Percentiles rank a stretch among this genome's conserved stretches.
phyloP scores from a whole-genome alignment of 2,113 vertebrate species.

The Eleginops maclovinus region DNA sequence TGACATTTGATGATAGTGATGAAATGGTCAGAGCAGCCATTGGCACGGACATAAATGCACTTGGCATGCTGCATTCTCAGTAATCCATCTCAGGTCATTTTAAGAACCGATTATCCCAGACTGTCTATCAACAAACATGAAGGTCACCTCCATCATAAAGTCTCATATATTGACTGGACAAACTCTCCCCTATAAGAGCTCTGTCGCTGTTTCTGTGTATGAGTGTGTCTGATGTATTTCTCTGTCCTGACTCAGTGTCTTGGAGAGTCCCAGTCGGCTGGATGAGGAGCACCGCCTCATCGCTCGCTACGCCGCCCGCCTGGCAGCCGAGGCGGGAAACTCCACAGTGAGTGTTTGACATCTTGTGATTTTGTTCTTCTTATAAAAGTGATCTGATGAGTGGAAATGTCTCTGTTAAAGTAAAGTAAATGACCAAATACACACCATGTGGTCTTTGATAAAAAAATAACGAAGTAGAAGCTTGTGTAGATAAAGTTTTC shows the following conservation, averaged over 20 bases:
- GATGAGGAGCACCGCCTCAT: slow-evolving; percentile 97
- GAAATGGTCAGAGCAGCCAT: slow-evolving; percentile 23
- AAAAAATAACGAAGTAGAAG: background rate
- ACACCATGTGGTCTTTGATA: background rate
- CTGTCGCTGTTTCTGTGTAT: slow-evolving; percentile 16
- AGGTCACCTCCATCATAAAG: slow-evolving; percentile 40
- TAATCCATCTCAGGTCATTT: slow-evolving; percentile 40
- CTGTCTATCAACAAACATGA: slow-evolving; percentile 37
- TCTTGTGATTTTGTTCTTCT: slow-evolving; percentile 4
- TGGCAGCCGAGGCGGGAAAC: slow-evolving; percentile 93
- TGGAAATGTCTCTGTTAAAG: no score
- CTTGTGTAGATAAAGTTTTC: background rate
- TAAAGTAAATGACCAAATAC: no score
- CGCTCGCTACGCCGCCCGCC: slow-evolving; percentile 92
- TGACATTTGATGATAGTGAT: slow-evolving; percentile 56
- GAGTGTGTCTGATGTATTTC: slow-evolving; percentile 37
- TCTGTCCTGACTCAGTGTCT: slow-evolving; percentile 81
- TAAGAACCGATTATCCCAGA: slow-evolving; percentile 32
- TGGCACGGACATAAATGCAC: slow-evolving; percentile 48
- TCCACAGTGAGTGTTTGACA: slow-evolving; percentile 85
- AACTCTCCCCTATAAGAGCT: slow-evolving; percentile 27
- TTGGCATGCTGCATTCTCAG: slow-evolving; percentile 44
- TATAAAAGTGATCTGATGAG: no score
- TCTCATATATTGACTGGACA: slow-evolving; percentile 17
- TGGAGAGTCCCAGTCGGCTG: slow-evolving; percentile 93